Base-by-base conservation (phyloP, 2,888 invertebrate genomes). In the Oscheius sp. region DNA sequence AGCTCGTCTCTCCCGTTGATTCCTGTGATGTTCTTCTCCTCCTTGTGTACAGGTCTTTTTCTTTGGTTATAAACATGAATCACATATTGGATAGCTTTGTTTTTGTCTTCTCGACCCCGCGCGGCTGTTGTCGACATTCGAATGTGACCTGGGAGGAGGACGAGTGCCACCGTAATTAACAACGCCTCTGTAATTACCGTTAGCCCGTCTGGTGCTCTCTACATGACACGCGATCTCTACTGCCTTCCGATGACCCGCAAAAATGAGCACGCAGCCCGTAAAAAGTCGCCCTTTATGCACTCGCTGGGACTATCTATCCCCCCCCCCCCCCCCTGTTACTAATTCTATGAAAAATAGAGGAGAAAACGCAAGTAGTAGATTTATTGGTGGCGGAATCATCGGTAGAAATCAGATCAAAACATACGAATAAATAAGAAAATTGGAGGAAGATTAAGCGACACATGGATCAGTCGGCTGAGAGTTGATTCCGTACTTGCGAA, bases 401-500 rank as follows among this genome's bases (percentile, higher is more conserved):
- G 41, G 17, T 33, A 45, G 63, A 54, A 45, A 64, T 56, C 41
- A 56, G 68, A 54, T 57, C 59, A 41, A 12, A 9, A 24, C 22
- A 59, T 14, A 24, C 9, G 20, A 20, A 47, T 26, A 47, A 22
- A 22, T 20, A n/a, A n/a, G n/a, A n/a, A n/a, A n/a, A n/a, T n/a
- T n/a, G n/a, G 41, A 36, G 30, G 36, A 12, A 26, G 56, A 66
- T 65, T 51, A 68, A 26, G 44, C 28, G 57, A 76, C 71, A 38
- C 68, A 69, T 28, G 75, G 73, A 22, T 73, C 74, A 17, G 82
- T 82, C 28, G 77, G 72, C 51, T 81, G 77, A 44, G 71, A 71
- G 73, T 81, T 78, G 75, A 82, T 71, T 44, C 84, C 84, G 68
- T 84, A 84, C 54, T 78, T 78, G 61, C 80, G 72, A 57, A 84